Conservation (phyloP, 2,113 vertebrate species). For the Alosa alosa region DNA sequence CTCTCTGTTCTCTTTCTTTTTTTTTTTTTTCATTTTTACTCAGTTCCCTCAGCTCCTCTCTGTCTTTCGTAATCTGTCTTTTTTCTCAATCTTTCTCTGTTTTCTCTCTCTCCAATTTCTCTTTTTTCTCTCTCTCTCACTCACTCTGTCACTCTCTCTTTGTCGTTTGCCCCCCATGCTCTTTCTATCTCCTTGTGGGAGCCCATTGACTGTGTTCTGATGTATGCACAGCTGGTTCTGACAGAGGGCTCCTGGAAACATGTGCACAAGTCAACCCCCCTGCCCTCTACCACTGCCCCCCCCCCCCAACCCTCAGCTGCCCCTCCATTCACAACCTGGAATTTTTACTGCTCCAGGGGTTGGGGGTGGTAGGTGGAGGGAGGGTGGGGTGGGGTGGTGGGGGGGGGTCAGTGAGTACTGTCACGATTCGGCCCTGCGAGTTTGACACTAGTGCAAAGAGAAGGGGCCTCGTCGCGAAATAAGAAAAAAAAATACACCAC, state of each 20-base stretch:
- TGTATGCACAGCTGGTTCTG: slow-evolving; percentile 73
- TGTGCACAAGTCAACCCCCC: slow-evolving; percentile 42
- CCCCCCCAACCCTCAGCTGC: slow-evolving; percentile 51
- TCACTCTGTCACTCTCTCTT: slow-evolving; percentile 18
- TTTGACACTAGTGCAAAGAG: slow-evolving; percentile 11
- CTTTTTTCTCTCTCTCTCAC: neutral
- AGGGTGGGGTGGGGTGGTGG: neutral
- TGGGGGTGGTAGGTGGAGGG: slow-evolving; percentile 30
- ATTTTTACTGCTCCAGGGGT: slow-evolving; percentile 60
- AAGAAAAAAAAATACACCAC: neutral
- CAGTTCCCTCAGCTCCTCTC: slow-evolving; percentile 26
- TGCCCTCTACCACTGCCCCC: neutral
- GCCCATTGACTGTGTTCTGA: slow-evolving; percentile 38
- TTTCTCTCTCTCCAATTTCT: neutral
- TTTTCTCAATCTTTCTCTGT: slow-evolving; percentile 11
- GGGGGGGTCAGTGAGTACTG: neutral
- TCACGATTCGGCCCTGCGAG: slow-evolving; percentile 43
- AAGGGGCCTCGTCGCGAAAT: neutral
- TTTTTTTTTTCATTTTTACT: slow-evolving; percentile 11
- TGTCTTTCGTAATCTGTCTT: slow-evolving; percentile 19
- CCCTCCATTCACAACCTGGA: slow-evolving; percentile 60
- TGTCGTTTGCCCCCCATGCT: slow-evolving; percentile 14
- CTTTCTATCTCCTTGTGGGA: slow-evolving; percentile 28
- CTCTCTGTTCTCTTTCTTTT: slow-evolving; percentile 32
- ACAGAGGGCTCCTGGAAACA: slow-evolving; percentile 64